Evolutionary conservation across 1,140 invertebrate species (phyloP), one percentile per base, ranked within the genome.

Genomic region (Bombus waltoni): DNA sequence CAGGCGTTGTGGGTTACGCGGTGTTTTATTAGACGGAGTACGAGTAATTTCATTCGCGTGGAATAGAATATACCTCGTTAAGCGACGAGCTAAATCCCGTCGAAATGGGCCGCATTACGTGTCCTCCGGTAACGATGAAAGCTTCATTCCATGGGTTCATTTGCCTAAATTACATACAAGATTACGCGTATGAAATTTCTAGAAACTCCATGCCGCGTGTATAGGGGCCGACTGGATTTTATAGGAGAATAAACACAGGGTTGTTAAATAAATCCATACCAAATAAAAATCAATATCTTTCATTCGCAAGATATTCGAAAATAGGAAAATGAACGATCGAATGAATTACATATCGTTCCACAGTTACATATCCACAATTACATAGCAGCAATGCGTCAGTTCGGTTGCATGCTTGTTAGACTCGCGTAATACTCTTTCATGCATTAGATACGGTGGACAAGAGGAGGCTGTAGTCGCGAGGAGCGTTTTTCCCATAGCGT

Each of bases 401-500:
- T 18, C 18, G 57, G 53, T 76, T 28, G 74, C n/a, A n/a, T 66
- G 47, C n/a, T 71, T 42, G n/a, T 66, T 53, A 62, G 11, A 15
- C 18, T 42, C n/a, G 81, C 70, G 35, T 77, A 81, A 88, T 77
- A 81, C 62, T 87, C 72, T 68, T 76, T 81, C 59, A 66, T 66
- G 59, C 28, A 83, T 88, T 79, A 83, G 57, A 68, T 71, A 66
- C 32, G 72, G 53, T 44, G 18, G 47, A 65, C 40, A 66, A 40
- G 72, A 40, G 53, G 59, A 42, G 57, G 3, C 47, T 59, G 47
- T 28, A 15, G 80, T 76, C 74, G 13, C 42, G 68, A 9, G 71
- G 42, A 38, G 38, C 42, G 35, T 77, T 80, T 85, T 42, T 81
- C 70, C 76, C 71, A 68, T 89, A 32, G 84, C 76, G 75, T 89